A percentile compares a stretch with the other conserved stretches of the same genome.
Evolutionary conservation across 2,888 invertebrate genomes (phyloP).

Genomic region (Polymixis lichenea): DNA sequence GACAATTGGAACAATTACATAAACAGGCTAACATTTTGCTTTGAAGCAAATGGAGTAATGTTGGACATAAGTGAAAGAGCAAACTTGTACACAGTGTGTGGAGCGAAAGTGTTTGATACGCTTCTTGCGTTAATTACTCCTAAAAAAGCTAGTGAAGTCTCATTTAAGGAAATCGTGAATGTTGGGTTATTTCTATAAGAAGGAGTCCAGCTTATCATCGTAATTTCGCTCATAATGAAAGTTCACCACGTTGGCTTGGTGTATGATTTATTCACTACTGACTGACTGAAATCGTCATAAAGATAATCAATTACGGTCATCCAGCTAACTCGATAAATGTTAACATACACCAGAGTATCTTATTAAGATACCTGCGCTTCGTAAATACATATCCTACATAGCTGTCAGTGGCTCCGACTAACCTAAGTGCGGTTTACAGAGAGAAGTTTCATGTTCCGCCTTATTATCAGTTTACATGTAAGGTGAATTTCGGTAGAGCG

Average conservation of each 20-base stretch:
- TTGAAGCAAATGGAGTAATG: no score
- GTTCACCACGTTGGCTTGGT: not conserved
- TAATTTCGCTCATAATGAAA: no score
- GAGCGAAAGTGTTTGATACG: no score
- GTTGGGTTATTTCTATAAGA: no score
- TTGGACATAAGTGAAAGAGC: no score
- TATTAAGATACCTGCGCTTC: not conserved
- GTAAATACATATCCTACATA: not conserved
- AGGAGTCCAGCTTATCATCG: no score
- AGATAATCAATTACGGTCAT: not conserved
- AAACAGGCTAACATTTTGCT: no score
- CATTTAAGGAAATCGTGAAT: no score
- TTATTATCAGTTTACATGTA: not conserved
- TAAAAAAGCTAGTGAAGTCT: no score
- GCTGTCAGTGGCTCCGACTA: not conserved
- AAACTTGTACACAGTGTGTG: no score
- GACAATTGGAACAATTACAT: no score
- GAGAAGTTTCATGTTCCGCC: not conserved
- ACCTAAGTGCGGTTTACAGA: not conserved
- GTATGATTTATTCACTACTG: not conserved
- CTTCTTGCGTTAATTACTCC: no score
- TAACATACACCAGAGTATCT: not conserved
- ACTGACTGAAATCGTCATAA: not conserved
- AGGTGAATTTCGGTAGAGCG: not conserved
- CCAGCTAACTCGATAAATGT: not conserved